Evolutionary conservation across 2,797 vertebrate genomes (phyloP).

Genomic region (Microctenopoma steveboyesi): DNA sequence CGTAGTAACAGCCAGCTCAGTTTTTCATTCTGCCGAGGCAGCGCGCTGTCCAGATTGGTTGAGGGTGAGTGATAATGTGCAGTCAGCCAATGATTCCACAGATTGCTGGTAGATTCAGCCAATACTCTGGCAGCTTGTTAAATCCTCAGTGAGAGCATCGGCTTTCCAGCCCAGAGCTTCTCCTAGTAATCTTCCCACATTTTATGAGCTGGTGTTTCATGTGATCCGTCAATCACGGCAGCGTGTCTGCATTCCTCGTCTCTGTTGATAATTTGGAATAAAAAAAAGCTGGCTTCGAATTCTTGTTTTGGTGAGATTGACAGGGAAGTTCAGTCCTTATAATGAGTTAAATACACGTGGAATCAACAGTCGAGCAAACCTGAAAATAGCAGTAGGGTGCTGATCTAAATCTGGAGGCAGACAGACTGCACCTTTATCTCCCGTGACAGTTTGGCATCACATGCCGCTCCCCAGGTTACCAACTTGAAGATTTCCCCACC

Average conservation of each 20-base stretch:
- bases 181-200: conserved; percentile 25
- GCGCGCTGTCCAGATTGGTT: conserved; percentile 52
- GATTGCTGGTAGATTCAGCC: conserved; percentile 56
- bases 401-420: conserved; percentile 28
- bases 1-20: conserved; percentile 46
- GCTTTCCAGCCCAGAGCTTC: conserved; percentile 22
- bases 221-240: conserved; percentile 8
- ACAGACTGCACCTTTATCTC: conserved; percentile 41
- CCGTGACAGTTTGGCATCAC: conserved; percentile 44
- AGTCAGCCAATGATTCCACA: conserved; percentile 63
- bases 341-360: conserved; percentile 17
- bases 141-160: conserved; percentile 50
- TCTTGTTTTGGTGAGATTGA: background rate
- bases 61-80: conserved; percentile 51
- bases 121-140: conserved; percentile 63
- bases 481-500: conserved; percentile 3
- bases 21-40: conserved; percentile 54
- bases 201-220: conserved; percentile 23
- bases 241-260: background rate
- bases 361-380: conserved; percentile 14
- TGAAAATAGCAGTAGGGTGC: conserved; percentile 11
- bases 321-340: background rate
- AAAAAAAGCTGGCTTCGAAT: background rate
- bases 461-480: conserved; percentile 34
- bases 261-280: conserved; percentile 13